A percentile compares a stretch with the other conserved stretches of the same genome.
Conservation (phyloP, 2,113 vertebrate species). For the Pelodiscus sinensis region DNA sequence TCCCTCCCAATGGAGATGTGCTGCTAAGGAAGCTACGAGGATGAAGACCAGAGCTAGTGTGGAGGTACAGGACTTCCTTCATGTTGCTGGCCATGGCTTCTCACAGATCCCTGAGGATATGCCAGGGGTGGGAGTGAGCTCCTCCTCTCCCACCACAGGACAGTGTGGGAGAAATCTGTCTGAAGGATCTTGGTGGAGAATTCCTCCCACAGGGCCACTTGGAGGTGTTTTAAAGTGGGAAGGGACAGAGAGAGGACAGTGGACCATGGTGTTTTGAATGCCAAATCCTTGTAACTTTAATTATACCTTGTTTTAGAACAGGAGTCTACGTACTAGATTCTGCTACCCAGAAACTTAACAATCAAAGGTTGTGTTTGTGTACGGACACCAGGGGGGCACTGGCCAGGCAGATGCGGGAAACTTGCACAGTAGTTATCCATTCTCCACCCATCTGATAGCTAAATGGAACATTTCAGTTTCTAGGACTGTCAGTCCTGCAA, state of each 20-base stretch:
- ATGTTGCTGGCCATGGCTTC: not conserved
- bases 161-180: not conserved
- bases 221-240: not conserved
- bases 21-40: not conserved
- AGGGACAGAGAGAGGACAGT: not conserved
- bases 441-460: not conserved
- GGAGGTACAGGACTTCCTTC: not conserved
- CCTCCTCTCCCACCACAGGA: not conserved
- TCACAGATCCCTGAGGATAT: not conserved
- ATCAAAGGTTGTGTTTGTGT: not conserved
- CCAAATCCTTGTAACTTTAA: not conserved
- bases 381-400: not conserved
- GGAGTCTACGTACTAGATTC: not conserved
- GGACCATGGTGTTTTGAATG: not conserved
- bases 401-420: not conserved
- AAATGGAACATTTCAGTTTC: not conserved
- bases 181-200: not conserved
- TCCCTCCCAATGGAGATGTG: not conserved
- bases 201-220: not conserved
- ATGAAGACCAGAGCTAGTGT: not conserved
- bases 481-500: not conserved
- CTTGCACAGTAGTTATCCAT: not conserved
- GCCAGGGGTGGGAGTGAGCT: not conserved
- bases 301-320: not conserved
- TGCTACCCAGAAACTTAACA: not conserved